A percentile compares a stretch with the other conserved stretches of the same genome.
Conservation (phyloP, 1,140 invertebrate genomes). For the Hycleus cichorii region DNA sequence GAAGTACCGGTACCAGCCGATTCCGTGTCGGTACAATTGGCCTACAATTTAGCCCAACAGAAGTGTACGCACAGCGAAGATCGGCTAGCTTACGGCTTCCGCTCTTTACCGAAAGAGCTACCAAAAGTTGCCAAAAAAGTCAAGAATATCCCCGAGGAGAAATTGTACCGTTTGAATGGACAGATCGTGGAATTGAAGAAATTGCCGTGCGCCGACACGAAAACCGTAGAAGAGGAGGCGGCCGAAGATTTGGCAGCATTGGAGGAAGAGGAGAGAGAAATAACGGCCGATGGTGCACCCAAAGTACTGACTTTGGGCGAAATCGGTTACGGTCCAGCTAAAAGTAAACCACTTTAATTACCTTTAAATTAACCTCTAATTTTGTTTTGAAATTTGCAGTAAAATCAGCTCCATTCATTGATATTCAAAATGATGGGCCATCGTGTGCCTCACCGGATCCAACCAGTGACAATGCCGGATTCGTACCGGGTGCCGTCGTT, state of each 20-base stretch:
- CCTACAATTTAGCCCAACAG: conserved; percentile 23
- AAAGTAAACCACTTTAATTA: conserved; percentile 16
- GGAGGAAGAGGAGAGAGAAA: conserved; percentile 17
- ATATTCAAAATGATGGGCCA: neutral
- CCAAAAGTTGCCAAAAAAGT: neutral
- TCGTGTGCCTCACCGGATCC: neutral
- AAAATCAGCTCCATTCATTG: neutral
- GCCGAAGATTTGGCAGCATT: conserved; percentile 21
- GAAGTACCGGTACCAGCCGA: conserved; percentile 16
- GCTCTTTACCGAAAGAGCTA: conserved; percentile 21
- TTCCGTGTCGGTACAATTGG: conserved; percentile 24
- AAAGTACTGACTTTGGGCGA: conserved; percentile 24
- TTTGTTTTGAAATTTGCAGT: neutral
- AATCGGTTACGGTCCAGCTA: conserved; percentile 29
- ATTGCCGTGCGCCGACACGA: neutral
- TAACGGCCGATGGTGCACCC: neutral
- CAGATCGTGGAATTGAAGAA: conserved; percentile 33
- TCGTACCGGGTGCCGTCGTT: conserved; percentile 22
- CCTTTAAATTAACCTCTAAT: no score
- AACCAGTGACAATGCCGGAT: conserved; percentile 15
- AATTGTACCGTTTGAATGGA: conserved; percentile 29
- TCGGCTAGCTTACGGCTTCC: conserved; percentile 27
- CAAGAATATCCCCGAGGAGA: conserved; percentile 28
- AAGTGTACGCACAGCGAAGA: conserved; percentile 21
- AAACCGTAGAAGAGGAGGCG: conserved; percentile 30